Percentiles rank a stretch among this genome's conserved stretches.
phyloP scores from a whole-genome alignment of 2,888 invertebrate genomes.

The Cephus pulcher region DNA sequence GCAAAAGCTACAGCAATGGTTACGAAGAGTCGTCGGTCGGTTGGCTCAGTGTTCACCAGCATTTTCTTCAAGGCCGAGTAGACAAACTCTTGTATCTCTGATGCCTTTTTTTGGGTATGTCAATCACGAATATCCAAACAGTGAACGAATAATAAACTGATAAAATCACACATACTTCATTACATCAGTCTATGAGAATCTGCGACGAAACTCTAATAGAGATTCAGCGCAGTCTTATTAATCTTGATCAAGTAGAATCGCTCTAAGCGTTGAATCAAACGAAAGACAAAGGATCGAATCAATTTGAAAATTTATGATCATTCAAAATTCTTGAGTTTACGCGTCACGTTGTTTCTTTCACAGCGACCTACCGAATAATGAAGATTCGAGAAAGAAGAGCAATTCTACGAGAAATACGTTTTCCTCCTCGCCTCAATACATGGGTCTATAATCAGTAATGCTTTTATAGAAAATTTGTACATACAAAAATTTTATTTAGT shows the following conservation, averaged over 20 bases:
- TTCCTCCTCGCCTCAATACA: constrained; percentile 63
- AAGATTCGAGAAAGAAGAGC: constrained; percentile 54
- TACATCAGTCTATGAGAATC: neutral
- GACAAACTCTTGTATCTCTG: constrained; percentile 81
- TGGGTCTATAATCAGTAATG: constrained; percentile 58
- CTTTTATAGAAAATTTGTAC: constrained; percentile 47
- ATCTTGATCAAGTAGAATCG: neutral
- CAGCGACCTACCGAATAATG: constrained; percentile 57
- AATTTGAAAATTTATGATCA: neutral
- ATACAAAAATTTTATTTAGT: constrained; percentile 42
- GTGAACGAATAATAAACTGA: neutral
- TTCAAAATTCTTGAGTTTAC: neutral
- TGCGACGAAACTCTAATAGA: neutral
- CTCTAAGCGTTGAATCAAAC: neutral
- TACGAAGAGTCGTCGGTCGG: constrained; percentile 84
- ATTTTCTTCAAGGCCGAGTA: constrained; percentile 80
- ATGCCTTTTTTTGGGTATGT: constrained; percentile 89
- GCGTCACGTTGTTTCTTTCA: constrained; percentile 27
- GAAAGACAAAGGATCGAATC: neutral
- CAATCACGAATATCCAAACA: neutral
- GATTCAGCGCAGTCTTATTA: neutral
- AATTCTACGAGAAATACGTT: constrained; percentile 54
- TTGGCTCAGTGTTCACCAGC: constrained; percentile 77
- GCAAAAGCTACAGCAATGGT: constrained; percentile 85
- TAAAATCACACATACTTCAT: neutral